Conservation (phyloP, 2,797 vertebrate genomes). For the Balearica regulorum region DNA sequence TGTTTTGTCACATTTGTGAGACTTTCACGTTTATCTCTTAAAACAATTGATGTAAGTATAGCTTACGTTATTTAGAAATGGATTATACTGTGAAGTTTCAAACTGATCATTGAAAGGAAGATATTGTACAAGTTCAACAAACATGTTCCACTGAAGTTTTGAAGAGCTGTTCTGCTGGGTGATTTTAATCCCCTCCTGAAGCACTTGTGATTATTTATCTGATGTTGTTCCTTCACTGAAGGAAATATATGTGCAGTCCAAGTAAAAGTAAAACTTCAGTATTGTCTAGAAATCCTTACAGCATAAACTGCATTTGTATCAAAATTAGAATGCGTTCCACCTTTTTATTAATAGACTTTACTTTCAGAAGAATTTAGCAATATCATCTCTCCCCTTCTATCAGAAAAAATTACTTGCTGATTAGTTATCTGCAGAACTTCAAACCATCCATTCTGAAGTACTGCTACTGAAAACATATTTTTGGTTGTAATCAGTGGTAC, state of each 20-base stretch:
- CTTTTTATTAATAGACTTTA: not conserved
- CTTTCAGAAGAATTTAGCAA: not conserved
- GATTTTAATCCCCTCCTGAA: not conserved
- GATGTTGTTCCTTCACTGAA: not conserved
- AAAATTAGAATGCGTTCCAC: not conserved
- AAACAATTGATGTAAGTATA: not conserved
- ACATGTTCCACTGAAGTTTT: not conserved
- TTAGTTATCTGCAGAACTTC: not conserved
- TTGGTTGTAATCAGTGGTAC: not conserved
- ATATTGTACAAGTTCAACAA: not conserved
- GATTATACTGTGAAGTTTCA: not conserved
- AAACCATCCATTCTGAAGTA: not conserved
- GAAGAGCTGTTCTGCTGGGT: not conserved
- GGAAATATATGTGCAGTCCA: rapidly evolving
- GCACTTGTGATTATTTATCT: not conserved
- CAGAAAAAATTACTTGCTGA: not conserved
- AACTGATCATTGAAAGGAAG: not conserved
- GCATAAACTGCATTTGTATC: not conserved
- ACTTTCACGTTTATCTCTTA: not conserved
- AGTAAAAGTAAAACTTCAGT: not conserved
- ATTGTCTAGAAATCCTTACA: not conserved
- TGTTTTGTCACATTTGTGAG: not conserved
- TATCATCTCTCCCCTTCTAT: not conserved
- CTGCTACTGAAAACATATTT: rapidly evolving
- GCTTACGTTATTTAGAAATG: not conserved